Evolutionary conservation across 1,140 invertebrate genomes (phyloP), one percentile per base, ranked within the genome.

Genomic region (Dendrolimus punctatus): DNA sequence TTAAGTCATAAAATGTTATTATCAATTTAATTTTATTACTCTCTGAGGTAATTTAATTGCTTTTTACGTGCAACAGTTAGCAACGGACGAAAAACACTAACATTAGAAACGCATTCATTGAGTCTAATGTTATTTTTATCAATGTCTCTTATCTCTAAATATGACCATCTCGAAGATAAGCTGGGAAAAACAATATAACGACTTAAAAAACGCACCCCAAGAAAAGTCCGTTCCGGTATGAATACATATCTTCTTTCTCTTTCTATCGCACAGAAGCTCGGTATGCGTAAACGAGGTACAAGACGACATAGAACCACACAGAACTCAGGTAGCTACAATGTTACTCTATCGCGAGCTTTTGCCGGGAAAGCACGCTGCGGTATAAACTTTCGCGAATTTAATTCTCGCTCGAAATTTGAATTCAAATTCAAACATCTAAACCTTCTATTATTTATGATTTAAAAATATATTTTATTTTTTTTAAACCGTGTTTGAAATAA

Each of bases 261-360:
- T 38, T 80, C 61, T 40, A 51, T 65, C 66, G 7, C 49, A 56
- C 9, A 9, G 9, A 39, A 51, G 8, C 8, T 8, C 0, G 4
- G 39, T 7, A 43, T 5, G 65, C 50, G 53, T 39, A 58, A 81
- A 51, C 48, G 72, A 60, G 71, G 76, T 10, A 51, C 40, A 47
- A 9, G 45, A 23, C 51, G 53, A 51, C 59, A 64, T 57, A 59
- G 65, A 54, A 63, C 72, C 73, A 76, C 68, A 61, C 56, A 55
- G 68, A 64, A 71, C 69, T 73, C 79, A 81, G 81, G 81, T 85
- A 76, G 65, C 54, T 74, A 61, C 59, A 73, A 69, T 60, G 42
- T 76, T 81, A 85, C 80, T 83, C 77, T 74, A 76, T 80, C 71
- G 71, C 75, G 68, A 73, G 73, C 80, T 73, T 83, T 80, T 71